phyloP scores from a whole-genome alignment of 2,113 vertebrate genomes.

The Orthonyx spaldingii region DNA sequence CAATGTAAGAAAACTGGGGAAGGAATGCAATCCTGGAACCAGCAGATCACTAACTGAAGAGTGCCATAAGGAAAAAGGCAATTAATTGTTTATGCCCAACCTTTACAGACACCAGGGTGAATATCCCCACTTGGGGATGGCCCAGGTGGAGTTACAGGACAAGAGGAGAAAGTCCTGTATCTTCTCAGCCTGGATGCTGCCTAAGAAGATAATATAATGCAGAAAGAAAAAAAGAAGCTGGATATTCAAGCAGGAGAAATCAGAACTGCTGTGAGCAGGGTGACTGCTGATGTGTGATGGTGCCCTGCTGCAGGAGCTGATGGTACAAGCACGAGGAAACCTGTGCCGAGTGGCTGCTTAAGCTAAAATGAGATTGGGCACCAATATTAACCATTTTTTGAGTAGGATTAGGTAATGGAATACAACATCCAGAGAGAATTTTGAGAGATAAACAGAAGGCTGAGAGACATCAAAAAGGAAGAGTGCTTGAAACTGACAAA shows the following conservation, averaged over 20 bases:
- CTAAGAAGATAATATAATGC: not conserved
- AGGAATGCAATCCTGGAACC: not conserved
- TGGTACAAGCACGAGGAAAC: not conserved
- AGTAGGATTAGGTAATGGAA: not conserved
- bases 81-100: not conserved
- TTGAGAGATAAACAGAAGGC: not conserved
- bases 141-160: too few relatives aligned
- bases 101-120: not conserved
- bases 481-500: not conserved
- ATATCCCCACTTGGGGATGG: not conserved
- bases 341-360: not conserved
- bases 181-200: not conserved
- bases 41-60: not conserved
- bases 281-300: not conserved
- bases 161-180: too few relatives aligned
- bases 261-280: not conserved
- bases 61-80: not conserved
- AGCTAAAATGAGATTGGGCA: not conserved
- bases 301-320: not conserved
- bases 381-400: not conserved
- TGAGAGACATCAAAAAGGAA: not conserved
- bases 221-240: not conserved
- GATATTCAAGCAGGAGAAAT: not conserved
- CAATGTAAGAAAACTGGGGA: fast-evolving
- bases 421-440: not conserved